These are phyloP conservation scores for Trichonephila clavipes DNA, from an alignment of 1,140 invertebrate species.

Conservation along the genomic window DNA sequence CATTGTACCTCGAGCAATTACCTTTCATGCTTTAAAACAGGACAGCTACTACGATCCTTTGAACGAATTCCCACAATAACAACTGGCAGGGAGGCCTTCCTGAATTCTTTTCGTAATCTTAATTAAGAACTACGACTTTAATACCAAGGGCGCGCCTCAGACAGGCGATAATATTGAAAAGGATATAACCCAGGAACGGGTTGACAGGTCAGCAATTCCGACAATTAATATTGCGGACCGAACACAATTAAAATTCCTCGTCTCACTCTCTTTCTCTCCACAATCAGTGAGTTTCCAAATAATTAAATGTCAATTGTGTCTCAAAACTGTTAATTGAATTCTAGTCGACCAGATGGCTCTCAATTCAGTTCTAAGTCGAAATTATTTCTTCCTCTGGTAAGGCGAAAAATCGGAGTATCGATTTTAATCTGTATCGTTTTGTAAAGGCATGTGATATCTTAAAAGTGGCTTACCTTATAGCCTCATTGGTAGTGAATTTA, in stretches of 20 bases:
- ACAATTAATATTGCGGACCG: slow-evolving; percentile 56
- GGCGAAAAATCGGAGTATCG: slow-evolving; percentile 12
- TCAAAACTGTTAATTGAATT: slow-evolving; percentile 72
- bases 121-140: slow-evolving; percentile 60
- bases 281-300: slow-evolving; percentile 65
- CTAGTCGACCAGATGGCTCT: slow-evolving; percentile 26
- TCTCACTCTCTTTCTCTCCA: neutral
- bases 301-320: slow-evolving; percentile 73
- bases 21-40: neutral
- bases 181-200: slow-evolving; percentile 36
- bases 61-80: neutral
- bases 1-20: neutral
- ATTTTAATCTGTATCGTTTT: slow-evolving; percentile 22
- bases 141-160: slow-evolving; percentile 8
- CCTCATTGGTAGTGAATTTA: too few relatives aligned
- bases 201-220: slow-evolving; percentile 45
- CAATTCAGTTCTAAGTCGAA: neutral
- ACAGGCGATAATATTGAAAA: slow-evolving; percentile 38
- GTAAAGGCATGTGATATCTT: too few relatives aligned
- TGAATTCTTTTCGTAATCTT: slow-evolving; percentile 44
- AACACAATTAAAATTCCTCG: slow-evolving; percentile 68
- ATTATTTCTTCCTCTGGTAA: slow-evolving; percentile 3
- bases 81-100: neutral
- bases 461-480: too few relatives aligned
- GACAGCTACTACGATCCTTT: neutral